A percentile compares a stretch with the other conserved stretches of the same genome.
These are phyloP conservation scores for Drosophila silvestris DNA, from an alignment of 2,888 invertebrate genomes.

Conservation along the genomic window DNA sequence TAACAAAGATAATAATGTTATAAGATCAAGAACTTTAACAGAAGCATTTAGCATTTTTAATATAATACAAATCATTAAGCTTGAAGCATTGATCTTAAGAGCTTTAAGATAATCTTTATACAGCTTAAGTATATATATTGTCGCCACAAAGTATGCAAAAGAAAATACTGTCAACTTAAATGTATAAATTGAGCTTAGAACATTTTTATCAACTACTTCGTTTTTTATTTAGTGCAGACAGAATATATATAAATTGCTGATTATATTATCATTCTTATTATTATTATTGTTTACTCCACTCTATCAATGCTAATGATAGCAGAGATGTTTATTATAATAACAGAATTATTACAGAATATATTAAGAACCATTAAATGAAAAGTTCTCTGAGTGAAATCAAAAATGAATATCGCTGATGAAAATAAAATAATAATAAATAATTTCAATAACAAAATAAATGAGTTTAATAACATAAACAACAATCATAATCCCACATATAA, in stretches of 20 bases:
- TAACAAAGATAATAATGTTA: neutral
- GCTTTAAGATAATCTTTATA: neutral
- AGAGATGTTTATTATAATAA: neutral
- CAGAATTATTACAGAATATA: neutral
- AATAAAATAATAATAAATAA: neutral
- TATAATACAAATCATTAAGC: neutral
- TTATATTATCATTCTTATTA: neutral
- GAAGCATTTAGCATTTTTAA: neutral
- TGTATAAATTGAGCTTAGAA: no score
- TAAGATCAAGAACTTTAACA: neutral
- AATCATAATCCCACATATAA: neutral
- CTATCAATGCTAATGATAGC: neutral
- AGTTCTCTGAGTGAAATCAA: neutral
- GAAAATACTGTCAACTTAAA: neutral
- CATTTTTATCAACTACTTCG: neutral
- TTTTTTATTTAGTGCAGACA: neutral
- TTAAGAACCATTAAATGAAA: neutral
- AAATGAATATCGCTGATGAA: neutral
- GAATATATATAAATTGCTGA: neutral
- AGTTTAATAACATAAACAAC: no score
- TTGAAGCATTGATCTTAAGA: no score
- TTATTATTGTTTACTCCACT: neutral
- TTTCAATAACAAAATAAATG: neutral
- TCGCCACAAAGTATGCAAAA: conserved; percentile 24
- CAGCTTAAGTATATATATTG: neutral